phyloP scores from a whole-genome alignment of 2,797 vertebrate genomes.

The Parauchenoglanis punctatus region DNA sequence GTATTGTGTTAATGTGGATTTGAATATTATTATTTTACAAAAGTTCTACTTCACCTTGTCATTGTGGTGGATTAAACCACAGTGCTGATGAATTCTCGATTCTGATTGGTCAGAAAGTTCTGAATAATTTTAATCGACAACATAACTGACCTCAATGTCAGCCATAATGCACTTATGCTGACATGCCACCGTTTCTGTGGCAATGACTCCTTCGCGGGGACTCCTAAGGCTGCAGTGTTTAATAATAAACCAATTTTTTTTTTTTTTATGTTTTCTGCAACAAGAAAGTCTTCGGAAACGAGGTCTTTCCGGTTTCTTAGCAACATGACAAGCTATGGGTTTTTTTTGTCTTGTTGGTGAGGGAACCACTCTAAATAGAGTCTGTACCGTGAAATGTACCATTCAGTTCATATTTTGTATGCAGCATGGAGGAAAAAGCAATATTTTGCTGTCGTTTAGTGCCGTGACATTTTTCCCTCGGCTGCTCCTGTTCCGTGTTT shows the following conservation, averaged over 20 bases:
- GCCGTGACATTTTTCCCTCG: not conserved
- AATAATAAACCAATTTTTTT: not conserved
- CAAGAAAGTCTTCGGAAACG: not conserved
- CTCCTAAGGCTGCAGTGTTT: not conserved
- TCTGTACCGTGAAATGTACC: not conserved
- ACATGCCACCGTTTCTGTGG: not conserved
- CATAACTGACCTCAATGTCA: not conserved
- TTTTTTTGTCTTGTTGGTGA: not conserved
- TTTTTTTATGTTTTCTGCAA: not conserved
- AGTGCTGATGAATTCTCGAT: not conserved
- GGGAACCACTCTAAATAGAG: not conserved
- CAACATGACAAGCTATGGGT: not conserved
- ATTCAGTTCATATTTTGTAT: not conserved
- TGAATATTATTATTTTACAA: no score
- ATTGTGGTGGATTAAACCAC: not conserved
- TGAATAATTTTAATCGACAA: not conserved
- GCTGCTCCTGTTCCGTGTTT: conserved; percentile 35
- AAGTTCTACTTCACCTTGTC: no score
- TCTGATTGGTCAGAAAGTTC: not conserved
- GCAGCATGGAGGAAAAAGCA: not conserved
- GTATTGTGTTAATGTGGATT: no score
- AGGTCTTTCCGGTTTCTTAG: not conserved
- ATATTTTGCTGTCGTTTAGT: not conserved
- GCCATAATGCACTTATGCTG: not conserved
- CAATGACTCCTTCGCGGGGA: not conserved